Base-by-base conservation (phyloP, 2,888 invertebrate species). In the Sminthurides aquaticus region DNA sequence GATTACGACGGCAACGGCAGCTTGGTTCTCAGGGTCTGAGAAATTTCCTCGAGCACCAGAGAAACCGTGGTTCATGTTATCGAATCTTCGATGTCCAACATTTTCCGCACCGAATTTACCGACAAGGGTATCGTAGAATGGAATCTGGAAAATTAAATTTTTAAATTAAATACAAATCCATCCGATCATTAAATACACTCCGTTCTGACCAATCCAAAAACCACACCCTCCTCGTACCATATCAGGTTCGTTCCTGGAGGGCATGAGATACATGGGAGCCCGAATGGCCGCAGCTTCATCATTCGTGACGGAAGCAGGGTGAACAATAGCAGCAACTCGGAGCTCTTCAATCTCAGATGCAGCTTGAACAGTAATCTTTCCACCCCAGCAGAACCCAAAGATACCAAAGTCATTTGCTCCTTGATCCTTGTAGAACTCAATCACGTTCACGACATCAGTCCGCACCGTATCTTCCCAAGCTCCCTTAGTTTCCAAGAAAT, bases 61-160 rank as follows among this genome's bases (percentile, higher is more conserved):
- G 49, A 73, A 73, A 5, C 73, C 73, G 56, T 73, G 73, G 25
- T 24, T 49, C 65, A 71, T 65, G 59, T 72, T 69, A 29, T 67
- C 64, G 56, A 63, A 70, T 55, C 71, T 28, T 27, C 66, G 20
- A 52, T 73, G 73, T 8, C 73, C 73, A 29, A 49, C 57, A 20
- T 66, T 62, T 15, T 52, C 43, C 3, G 57, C 59, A 1, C 71
- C 71, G 55, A 71, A 71, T 43, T 68, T 71, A 43, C 58, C 24
- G 29, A 67, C 54, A 8, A 73, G 57, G 11, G 70, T 60, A 11
- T 69, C 60, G 57, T 71, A 72, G 60, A 72, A 70, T 57, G 73
- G 73, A 25, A 69, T 55, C 73, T 73, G 49, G 8, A 62, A 56
- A 8, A 26, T n/a, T n/a, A n/a, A n/a, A n/a, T n/a, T n/a, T n/a